Conservation (phyloP, 2,888 invertebrate species). For the Leucophenga montana region DNA sequence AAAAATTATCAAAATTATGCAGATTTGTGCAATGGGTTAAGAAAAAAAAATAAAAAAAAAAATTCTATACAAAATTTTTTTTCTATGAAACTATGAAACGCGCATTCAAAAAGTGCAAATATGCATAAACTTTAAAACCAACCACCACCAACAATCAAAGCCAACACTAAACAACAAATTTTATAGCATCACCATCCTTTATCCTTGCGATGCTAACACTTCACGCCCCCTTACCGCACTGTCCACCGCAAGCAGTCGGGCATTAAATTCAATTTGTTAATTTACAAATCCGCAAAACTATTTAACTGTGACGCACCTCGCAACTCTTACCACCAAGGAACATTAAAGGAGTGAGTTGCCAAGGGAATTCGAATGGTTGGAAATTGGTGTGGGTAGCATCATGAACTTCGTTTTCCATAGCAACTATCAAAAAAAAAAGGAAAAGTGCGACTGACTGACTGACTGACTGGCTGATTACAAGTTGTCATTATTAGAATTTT, state of each 20-base stretch:
- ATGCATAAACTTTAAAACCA: constrained; percentile 44
- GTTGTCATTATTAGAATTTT: constrained; percentile 55
- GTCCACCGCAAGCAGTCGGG: constrained; percentile 46
- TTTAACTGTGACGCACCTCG: constrained; percentile 46
- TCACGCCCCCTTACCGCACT: neutral
- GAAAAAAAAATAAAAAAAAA: neutral
- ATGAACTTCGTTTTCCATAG: constrained; percentile 36
- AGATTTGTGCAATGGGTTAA: constrained; percentile 6
- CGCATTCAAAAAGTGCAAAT: constrained; percentile 39
- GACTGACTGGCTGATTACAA: constrained; percentile 50
- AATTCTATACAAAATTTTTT: neutral
- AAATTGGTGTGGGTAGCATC: constrained; percentile 16
- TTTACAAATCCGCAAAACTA: constrained; percentile 68
- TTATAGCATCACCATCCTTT: constrained; percentile 33
- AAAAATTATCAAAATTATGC: constrained; percentile 24
- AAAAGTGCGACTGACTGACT: too few relatives aligned
- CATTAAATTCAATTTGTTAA: constrained; percentile 68
- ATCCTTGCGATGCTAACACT: neutral
- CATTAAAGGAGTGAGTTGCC: constrained; percentile 4
- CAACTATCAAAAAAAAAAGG: neutral
- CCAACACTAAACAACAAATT: constrained; percentile 49
- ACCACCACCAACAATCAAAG: constrained; percentile 22
- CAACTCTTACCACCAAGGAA: neutral
- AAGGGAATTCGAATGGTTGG: neutral
- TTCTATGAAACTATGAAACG: neutral